A percentile compares a stretch with the other conserved stretches of the same genome.
These are phyloP conservation scores for Brachypteracias leptosomus DNA, from an alignment of 2,113 vertebrate genomes.

Conservation along the genomic window DNA sequence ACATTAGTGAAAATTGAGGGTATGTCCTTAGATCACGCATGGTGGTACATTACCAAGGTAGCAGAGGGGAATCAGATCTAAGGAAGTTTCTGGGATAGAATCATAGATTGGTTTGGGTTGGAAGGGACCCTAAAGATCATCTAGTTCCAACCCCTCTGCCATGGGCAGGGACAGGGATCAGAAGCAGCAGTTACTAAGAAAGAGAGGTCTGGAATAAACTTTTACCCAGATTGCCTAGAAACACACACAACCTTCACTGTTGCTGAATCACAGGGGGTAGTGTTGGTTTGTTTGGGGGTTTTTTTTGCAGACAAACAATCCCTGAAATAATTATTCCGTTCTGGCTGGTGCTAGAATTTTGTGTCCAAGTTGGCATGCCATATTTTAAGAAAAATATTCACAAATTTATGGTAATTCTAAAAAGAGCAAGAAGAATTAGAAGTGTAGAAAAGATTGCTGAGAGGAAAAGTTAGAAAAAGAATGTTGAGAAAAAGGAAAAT, in stretches of 20 bases:
- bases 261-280: background rate
- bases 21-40: background rate
- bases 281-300: background rate
- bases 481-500: background rate
- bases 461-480: background rate
- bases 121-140: no score
- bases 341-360: conserved; percentile 5
- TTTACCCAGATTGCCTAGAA: conserved; percentile 2
- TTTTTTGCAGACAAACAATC: background rate
- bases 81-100: background rate
- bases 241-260: background rate
- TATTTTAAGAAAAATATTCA: background rate
- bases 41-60: background rate
- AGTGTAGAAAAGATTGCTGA: background rate
- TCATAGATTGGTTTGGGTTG: no score
- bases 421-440: background rate
- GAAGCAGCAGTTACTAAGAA: background rate
- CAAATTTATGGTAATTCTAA: background rate
- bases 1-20: background rate
- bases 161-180: background rate
- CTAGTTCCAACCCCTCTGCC: no score
- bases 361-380: background rate
- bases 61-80: background rate
- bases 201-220: background rate
- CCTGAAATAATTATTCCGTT: conserved; percentile 14